Percentiles rank a stretch among this genome's conserved stretches.
Conservation (phyloP, 2,888 invertebrate species). For the Drosophila kuntzei region DNA sequence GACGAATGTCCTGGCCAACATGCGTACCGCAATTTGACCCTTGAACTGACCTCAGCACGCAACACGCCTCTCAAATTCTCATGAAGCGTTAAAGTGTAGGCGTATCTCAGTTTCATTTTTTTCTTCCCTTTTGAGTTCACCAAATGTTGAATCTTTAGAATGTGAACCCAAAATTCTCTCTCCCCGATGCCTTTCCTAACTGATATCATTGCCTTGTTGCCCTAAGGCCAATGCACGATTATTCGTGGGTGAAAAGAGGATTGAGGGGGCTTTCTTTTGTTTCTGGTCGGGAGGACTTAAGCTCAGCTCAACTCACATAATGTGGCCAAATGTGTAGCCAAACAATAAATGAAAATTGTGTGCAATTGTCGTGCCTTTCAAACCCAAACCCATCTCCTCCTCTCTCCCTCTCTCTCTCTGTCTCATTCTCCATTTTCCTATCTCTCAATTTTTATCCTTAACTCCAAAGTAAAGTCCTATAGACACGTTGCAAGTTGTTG, state of each 20-base stretch:
- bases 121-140: constrained; percentile 13
- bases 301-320: constrained; percentile 58
- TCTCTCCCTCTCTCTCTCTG: background rate
- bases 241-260: constrained; percentile 12
- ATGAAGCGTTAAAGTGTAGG: constrained; percentile 45
- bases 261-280: constrained; percentile 51
- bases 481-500: constrained; percentile 38
- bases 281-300: constrained; percentile 34
- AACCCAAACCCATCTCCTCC: constrained; percentile 5
- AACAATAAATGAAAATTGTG: constrained; percentile 81
- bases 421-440: background rate
- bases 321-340: constrained; percentile 78
- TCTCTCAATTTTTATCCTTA: constrained; percentile 16
- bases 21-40: constrained; percentile 45
- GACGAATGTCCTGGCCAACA: constrained; percentile 48
- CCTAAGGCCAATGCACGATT: constrained; percentile 44
- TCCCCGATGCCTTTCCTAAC: background rate
- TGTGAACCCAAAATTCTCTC: constrained; percentile 29
- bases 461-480: constrained; percentile 35
- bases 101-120: constrained; percentile 21
- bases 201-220: constrained; percentile 19
- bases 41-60: constrained; percentile 54
- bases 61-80: constrained; percentile 20
- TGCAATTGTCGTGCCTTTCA: constrained; percentile 73
- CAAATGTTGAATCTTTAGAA: constrained; percentile 54